Base-by-base conservation (phyloP, 2,888 invertebrate species). In the Sesia apiformis region DNA sequence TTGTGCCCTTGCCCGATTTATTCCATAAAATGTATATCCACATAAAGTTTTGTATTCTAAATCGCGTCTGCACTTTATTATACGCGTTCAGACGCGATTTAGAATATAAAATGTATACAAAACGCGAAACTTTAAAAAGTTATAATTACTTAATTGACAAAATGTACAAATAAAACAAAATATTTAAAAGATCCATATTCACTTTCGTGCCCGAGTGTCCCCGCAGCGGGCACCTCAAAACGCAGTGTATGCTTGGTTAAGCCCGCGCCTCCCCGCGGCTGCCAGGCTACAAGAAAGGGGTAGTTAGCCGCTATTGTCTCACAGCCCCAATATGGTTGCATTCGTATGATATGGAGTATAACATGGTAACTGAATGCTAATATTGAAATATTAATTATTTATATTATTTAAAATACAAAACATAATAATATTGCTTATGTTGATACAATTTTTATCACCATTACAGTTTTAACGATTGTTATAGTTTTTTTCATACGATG, bases 251-350 rank as follows among this genome's bases (percentile, higher is more conserved):
- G 88, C 83, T 88, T 88, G 88, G 89, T 88, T 89, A 87, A 79
- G 73, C 84, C 81, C 83, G 82, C 85, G 84, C 86, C 78, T 77
- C 85, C 83, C 78, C 70, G 67, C 70, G 67, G 72, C 70, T 57
- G 55, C 56, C 72, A 74, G 68, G 62, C 73, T 74, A 81, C 84
- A 85, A 88, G 88, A 87, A 89, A 88, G 87, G 88, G 89, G 87
- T 89, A 89, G 89, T 89, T 89, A 88, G 87, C 86, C 75, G 70
- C 85, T 80, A 85, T 89, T 89, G 89, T 88, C 84, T 86, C 77
- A 66, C 70, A 64, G 69, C 81, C 82, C 78, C 72, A 74, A 66
- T 65, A 66, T 70, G 67, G 65, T 67, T 67, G 70, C 73, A 66
- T 62, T 57, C 62, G 58, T 60, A 61, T 66, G 62, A 58, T 51